These are phyloP conservation scores for Dasyurus viverrinus DNA, from an alignment of 2,113 vertebrate species.

Conservation along the genomic window DNA sequence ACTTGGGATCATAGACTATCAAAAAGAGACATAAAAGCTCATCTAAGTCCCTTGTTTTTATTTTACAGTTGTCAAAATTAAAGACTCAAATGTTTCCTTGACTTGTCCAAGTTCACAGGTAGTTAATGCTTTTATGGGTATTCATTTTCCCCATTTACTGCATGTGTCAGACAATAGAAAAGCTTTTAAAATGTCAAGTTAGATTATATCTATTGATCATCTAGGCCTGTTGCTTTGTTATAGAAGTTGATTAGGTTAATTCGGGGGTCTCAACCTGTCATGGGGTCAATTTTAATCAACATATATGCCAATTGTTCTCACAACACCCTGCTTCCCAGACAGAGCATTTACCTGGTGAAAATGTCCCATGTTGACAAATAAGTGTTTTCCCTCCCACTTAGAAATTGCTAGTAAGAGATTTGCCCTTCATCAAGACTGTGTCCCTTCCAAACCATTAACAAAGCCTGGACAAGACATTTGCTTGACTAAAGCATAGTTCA, in stretches of 20 bases:
- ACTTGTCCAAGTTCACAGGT: neutral
- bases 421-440: neutral
- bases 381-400: neutral
- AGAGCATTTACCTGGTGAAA: neutral
- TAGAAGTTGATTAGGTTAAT: neutral
- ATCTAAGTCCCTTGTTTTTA: neutral
- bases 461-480: neutral
- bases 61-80: slow-evolving; percentile 34
- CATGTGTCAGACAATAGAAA: neutral
- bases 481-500: neutral
- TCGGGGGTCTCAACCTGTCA: neutral
- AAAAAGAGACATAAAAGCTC: neutral
- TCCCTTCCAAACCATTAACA: neutral
- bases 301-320: neutral
- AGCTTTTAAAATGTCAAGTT: slow-evolving; percentile 2
- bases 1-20: neutral
- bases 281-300: neutral
- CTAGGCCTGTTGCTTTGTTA: neutral
- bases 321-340: neutral
- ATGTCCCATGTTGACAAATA: neutral
- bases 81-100: neutral
- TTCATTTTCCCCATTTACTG: neutral
- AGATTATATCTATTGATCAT: neutral
- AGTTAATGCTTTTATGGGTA: neutral
- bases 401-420: neutral